Evolutionary conservation across 1,140 invertebrate species (phyloP).

Genomic region (Brachionus sp.): DNA sequence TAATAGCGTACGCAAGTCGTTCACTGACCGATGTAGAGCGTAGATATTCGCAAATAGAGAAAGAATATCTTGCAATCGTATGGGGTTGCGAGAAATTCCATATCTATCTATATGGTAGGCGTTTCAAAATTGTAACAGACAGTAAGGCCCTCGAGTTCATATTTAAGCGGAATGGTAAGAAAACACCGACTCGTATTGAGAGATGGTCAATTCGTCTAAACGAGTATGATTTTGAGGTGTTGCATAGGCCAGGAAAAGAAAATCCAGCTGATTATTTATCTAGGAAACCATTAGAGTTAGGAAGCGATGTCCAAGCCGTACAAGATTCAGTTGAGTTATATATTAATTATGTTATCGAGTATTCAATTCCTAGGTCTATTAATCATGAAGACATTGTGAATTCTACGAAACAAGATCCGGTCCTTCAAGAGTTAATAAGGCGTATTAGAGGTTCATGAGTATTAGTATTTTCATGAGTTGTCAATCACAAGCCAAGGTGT

Average conservation of each 20-base stretch:
- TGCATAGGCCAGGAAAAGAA: not conserved
- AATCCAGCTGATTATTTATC: not conserved
- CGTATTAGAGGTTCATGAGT: not conserved
- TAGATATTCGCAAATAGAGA: constrained; percentile 47
- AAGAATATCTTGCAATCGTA: constrained; percentile 47
- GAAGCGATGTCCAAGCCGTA: not conserved
- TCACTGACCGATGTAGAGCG: constrained; percentile 48
- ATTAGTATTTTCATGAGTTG: not conserved
- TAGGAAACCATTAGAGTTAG: not conserved
- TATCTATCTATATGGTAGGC: constrained; percentile 46
- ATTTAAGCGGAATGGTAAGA: constrained; percentile 48
- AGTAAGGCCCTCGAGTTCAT: constrained; percentile 45
- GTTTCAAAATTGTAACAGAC: constrained; percentile 47
- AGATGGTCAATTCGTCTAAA: not conserved
- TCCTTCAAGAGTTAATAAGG: not conserved
- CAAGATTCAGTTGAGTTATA: not conserved
- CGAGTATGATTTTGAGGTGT: not conserved
- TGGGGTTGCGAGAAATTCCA: constrained; percentile 48
- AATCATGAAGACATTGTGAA: not conserved
- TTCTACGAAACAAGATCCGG: not conserved
- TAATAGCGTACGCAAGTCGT: not conserved
- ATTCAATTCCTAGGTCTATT: not conserved
- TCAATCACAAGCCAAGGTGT: not conserved
- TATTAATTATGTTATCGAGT: too few species aligned
- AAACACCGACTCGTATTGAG: not conserved